Conservation (phyloP, 1,140 invertebrate genomes). For the Drosophila nikananu region DNA sequence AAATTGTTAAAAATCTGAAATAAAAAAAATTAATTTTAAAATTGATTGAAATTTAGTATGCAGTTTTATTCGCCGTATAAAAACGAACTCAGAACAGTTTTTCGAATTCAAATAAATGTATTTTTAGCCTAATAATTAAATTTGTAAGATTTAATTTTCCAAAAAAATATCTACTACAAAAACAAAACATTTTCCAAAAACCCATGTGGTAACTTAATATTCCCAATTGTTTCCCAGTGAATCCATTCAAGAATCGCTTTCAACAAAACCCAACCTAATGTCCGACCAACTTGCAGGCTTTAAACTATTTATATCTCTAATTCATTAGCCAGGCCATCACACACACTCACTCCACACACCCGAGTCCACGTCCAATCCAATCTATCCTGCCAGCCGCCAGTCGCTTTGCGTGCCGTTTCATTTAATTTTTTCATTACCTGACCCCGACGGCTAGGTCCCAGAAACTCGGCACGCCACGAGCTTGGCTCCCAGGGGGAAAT, state of each 20-base stretch:
- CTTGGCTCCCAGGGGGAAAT: slow-evolving; percentile 18
- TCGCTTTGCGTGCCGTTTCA: slow-evolving; percentile 65
- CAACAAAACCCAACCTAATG: slow-evolving; percentile 9
- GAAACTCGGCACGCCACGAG: slow-evolving; percentile 62
- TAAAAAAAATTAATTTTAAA: too few relatives aligned
- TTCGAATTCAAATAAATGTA: too few relatives aligned
- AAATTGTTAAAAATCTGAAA: too few relatives aligned
- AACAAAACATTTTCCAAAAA: background rate
- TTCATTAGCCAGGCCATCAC: slow-evolving; percentile 36
- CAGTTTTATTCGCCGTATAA: too few relatives aligned
- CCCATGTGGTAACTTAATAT: background rate
- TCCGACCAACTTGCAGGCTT: background rate
- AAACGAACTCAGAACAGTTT: too few relatives aligned
- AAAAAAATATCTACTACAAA: too few relatives aligned
- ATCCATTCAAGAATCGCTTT: background rate
- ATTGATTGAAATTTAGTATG: too few relatives aligned
- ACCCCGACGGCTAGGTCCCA: slow-evolving; percentile 37
- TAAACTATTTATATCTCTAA: slow-evolving; percentile 44
- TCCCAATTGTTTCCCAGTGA: background rate
- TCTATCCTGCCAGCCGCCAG: slow-evolving; percentile 7
- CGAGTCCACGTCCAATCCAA: slow-evolving; percentile 1
- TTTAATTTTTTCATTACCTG: slow-evolving; percentile 76
- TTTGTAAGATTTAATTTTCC: too few relatives aligned
- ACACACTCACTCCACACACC: background rate
- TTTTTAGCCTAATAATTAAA: too few relatives aligned